Conservation (phyloP, 2,888 invertebrate genomes). For the Drosophila phalerata region DNA sequence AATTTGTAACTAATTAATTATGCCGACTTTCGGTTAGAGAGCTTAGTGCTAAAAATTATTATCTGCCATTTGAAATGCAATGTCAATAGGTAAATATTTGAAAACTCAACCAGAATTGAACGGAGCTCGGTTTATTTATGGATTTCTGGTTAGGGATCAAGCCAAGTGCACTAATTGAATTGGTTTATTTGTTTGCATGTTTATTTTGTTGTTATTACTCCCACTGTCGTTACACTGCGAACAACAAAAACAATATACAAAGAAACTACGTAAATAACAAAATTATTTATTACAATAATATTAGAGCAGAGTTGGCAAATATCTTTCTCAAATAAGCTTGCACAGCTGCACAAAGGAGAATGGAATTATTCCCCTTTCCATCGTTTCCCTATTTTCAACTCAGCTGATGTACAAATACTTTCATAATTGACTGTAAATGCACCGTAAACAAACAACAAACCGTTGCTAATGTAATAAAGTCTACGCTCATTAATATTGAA, state of each 20-base stretch:
- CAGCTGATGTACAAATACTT: constrained; percentile 24
- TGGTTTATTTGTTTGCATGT: constrained; percentile 19
- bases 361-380: no score
- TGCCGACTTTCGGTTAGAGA: constrained; percentile 36
- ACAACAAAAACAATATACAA: constrained; percentile 25
- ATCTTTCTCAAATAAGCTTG: constrained; percentile 68
- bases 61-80: constrained; percentile 53
- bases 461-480: constrained; percentile 26
- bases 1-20: constrained; percentile 46
- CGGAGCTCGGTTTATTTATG: constrained; percentile 51
- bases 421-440: constrained; percentile 17
- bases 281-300: constrained; percentile 24
- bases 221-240: constrained; percentile 28
- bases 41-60: constrained; percentile 33
- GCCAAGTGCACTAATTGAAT: constrained; percentile 62
- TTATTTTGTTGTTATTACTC: constrained; percentile 5
- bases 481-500: constrained; percentile 15
- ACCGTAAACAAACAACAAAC: constrained; percentile 26
- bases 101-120: constrained; percentile 46
- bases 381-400: no score
- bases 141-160: constrained; percentile 49
- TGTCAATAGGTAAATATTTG: constrained; percentile 61
- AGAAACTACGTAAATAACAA: constrained; percentile 39
- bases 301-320: constrained; percentile 41
- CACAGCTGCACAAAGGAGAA: constrained; percentile 59